Evolutionary conservation across 2,797 vertebrate species (phyloP).

Genomic region (Tamandua tetradactyla): DNA sequence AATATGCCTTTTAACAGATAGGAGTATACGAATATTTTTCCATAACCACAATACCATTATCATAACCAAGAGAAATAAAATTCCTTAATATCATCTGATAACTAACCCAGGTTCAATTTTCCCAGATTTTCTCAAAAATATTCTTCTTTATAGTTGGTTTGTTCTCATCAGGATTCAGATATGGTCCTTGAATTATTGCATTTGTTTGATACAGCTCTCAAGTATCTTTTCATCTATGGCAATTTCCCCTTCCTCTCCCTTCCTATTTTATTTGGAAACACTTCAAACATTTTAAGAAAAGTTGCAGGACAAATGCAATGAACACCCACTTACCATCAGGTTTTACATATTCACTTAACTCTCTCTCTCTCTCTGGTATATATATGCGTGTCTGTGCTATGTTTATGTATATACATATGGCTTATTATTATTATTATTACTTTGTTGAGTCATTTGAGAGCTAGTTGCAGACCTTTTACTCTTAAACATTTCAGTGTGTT

Average conservation of each 20-base stretch:
- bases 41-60: neutral
- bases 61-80: neutral
- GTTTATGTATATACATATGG: neutral
- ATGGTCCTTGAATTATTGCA: neutral
- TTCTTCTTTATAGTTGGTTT: neutral
- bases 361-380: neutral
- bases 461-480: neutral
- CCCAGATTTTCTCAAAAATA: neutral
- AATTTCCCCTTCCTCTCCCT: neutral
- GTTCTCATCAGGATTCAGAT: neutral
- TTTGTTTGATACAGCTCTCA: neutral
- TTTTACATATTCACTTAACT: neutral
- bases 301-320: neutral
- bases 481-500: neutral
- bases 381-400: neutral
- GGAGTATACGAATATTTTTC: neutral
- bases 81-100: neutral
- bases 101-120: neutral
- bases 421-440: neutral
- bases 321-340: neutral
- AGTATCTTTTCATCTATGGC: neutral
- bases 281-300: slow-evolving; percentile 27
- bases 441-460: neutral
- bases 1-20: neutral
- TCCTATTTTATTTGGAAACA: slow-evolving; percentile 18